Conservation (phyloP, 2,113 vertebrate species). For the Pangasianodon gigas region DNA sequence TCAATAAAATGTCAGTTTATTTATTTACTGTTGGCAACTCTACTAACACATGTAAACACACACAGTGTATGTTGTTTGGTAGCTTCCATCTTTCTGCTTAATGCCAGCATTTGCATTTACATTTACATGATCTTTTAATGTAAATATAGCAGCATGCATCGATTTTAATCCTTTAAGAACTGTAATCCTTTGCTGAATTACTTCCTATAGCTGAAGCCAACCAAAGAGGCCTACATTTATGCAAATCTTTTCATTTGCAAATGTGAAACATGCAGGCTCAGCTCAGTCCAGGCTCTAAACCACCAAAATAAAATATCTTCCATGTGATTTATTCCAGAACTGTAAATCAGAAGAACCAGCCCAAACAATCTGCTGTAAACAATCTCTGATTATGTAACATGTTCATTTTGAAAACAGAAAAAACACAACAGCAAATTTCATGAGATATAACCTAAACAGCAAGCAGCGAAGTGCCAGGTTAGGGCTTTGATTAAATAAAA, state of each 20-base stretch:
- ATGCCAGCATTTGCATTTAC: neutral
- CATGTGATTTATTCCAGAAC: slow-evolving; percentile 14
- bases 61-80: neutral
- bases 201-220: neutral
- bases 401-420: neutral
- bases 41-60: neutral
- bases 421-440: neutral
- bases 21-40: neutral
- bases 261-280: slow-evolving; percentile 17
- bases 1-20: neutral
- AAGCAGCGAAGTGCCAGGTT: neutral
- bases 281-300: slow-evolving; percentile 7
- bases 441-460: neutral
- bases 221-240: neutral
- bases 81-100: neutral
- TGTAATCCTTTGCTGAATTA: slow-evolving; percentile 1
- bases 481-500: slow-evolving; percentile 1
- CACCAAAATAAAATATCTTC: slow-evolving; percentile 5
- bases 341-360: slow-evolving; percentile 32
- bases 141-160: neutral
- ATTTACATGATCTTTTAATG: neutral
- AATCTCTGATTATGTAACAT: slow-evolving; percentile 12
- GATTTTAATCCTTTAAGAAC: slow-evolving; percentile 23
- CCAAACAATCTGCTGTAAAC: slow-evolving; percentile 8
- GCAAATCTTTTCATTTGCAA: slow-evolving; percentile 36